Evolutionary conservation across 1,140 invertebrate genomes (phyloP), one percentile per base, ranked within the genome.

Genomic region (Archivesica marissinica): DNA sequence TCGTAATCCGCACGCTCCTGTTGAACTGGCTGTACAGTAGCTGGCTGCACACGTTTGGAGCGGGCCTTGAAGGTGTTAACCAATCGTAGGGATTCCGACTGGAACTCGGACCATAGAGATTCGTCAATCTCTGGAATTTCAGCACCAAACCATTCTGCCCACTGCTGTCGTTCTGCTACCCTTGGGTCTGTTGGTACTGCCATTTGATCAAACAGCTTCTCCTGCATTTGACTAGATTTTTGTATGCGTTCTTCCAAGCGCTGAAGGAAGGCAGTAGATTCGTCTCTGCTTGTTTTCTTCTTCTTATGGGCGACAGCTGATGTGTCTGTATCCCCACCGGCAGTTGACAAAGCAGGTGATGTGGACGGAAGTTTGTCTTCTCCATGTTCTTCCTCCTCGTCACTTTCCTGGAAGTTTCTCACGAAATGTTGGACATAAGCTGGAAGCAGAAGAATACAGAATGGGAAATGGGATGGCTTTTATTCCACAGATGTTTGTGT

Each of bases 101-200:
- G 80, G 80, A 85, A 85, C 28, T 76, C 68, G 20, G 74, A 35
- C 83, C 75, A 79, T 50, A 85, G 56, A 41, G 70, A 75, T 35
- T 84, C 68, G 44, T 84, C 81, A 76, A 84, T 84, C 20, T 70
- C 76, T 20, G 76, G 11, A 39, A 85, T 85, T 59, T 75, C 61
- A 78, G 75, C 23, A 79, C 83, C 83, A 70, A 85, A 79, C 83
- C 75, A 85, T 64, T 85, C 75, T 79, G 74, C 64, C 83, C 83
- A 79, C 75, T 85, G 74, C 50, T 59, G 83, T 38, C 59, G 83
- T 61, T 85, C 83, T 47, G 83, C 75, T 56, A 30, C 2, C 72
- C 35, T 59, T 35, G 72, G 41, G 82, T 56, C 74, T 64, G 44
- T 85, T 72, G 72, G 72, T 61, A 66, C 56, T 33, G 74, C 61